Evolutionary conservation across 2,888 invertebrate species (phyloP), one percentile per base, ranked within the genome.

Genomic region (Mythimna impura): DNA sequence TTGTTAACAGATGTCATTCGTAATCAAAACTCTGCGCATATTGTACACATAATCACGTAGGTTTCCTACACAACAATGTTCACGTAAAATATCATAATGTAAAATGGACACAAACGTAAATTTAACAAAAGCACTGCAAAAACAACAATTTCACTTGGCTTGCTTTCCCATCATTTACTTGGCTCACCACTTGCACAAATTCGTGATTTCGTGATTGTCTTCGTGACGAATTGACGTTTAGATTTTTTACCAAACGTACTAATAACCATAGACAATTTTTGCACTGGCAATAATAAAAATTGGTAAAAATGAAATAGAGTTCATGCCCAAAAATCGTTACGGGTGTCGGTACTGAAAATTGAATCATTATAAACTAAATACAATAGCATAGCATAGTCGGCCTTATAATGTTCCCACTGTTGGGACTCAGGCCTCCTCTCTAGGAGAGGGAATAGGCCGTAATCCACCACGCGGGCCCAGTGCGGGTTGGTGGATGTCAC

Each of bases 1-100:
- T 93, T 93, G 93, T 92, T 94, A 93, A 86, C 92, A 94, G 93
- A 94, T 94, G 94, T 94, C 95, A 95, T 94, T 92, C 93, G 95
- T 94, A 94, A 94, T 94, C 93, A 95, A 94, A 94, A 93, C 92
- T 92, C 91, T 91, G 91, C 94, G 94, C 95, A 95, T 95, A 94
- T 93, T 95, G 94, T 93, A 93, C 90, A 93, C 93, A 89, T 89
- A 90, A 91, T 90, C 89, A 88, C 90, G 89, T 91, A 91, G 89
- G 90, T 91, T 91, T 90, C 89, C 84, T 89, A 85, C 89, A 89
- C 90, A 89, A 85, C 80, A 88, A 89, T 87, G 83, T 88, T 83
- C 85, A 88, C 89, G 91, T 87, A 87, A 78, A 60, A 76, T 86
- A 82, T 86, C 73, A 85, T 83, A 85, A 86, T 83, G 75, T 81